Evolutionary conservation across 2,888 invertebrate genomes (phyloP), one percentile per base, ranked within the genome.

Genomic region (Apodemia hepburni): DNA sequence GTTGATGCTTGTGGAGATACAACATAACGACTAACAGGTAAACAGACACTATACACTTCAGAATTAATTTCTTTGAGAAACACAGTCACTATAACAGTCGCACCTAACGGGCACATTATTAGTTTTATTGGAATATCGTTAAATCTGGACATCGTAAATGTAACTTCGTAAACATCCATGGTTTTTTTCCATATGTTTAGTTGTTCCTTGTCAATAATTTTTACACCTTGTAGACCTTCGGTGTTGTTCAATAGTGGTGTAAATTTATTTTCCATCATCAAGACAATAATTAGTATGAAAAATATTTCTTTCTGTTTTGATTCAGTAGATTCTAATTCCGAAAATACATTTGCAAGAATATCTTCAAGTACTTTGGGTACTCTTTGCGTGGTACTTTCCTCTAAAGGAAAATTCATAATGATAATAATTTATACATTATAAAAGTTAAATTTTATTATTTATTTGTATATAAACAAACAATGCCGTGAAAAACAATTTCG

Each of bases 181-280:
- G 71, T 65, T 51, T 68, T 69, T 62, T 81, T 85, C 81, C 82
- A 84, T 64, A 77, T 76, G 2, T 65, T 69, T 64, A 85, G 68
- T 58, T 75, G 74, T 62, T 73, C 65, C 12, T 69, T 63, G 66
- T 78, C 72, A 65, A 84, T 76, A 35, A 60, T 68, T 61, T 67
- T 65, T 49, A 69, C 22, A 54, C 22, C 27, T 54, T 68, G 67
- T 60, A 78, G 71, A 58, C 78, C 68, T 27, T 75, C 61, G 62
- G 75, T 72, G 18, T 81, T 69, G 66, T 73, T 67, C 65, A 75
- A 69, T 22, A 81, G 62, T 11, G 79, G 78, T 49, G 76, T 59
- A 73, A 88, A 89, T 42, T 82, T 84, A 76, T 88, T 87, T 73
- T 91, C 90, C 57, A 82, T 66, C 83, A 89, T 80, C 63, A 84